Conservation (phyloP, 1,140 invertebrate genomes). For the Geopemphigus sp. region DNA sequence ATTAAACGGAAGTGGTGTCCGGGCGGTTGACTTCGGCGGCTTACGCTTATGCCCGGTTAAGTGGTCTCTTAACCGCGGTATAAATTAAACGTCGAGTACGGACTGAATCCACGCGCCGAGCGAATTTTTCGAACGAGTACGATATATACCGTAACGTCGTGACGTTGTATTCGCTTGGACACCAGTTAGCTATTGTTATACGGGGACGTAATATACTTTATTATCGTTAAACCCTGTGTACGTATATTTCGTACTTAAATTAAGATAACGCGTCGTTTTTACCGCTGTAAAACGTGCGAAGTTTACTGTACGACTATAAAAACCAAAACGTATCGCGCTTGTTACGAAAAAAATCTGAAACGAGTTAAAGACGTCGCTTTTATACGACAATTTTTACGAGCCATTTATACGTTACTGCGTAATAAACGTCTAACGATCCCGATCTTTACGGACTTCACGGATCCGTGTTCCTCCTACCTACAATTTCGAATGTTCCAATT, state of each 20-base stretch:
- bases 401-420: not conserved
- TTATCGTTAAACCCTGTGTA: not conserved
- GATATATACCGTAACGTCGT: not conserved
- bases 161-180: not conserved
- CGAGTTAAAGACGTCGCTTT: not conserved
- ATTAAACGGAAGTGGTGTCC: not conserved
- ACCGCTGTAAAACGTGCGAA: not conserved
- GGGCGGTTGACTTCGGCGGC: not conserved
- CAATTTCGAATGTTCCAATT: no score
- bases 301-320: not conserved
- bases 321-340: not conserved
- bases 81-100: constrained; percentile 9
- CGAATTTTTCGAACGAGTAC: not conserved
- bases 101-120: not conserved
- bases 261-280: not conserved
- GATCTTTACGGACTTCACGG: not conserved
- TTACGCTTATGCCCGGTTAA: constrained; percentile 15
- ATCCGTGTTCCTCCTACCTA: no score
- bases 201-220: not conserved
- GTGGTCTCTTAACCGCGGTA: constrained; percentile 8
- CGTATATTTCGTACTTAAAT: not conserved
- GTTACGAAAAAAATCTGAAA: not conserved
- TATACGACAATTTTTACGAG: constrained; percentile 3
- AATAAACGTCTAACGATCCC: not conserved
- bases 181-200: not conserved